Base-by-base conservation (phyloP, 2,888 invertebrate species). In the Aphodius granarius region DNA sequence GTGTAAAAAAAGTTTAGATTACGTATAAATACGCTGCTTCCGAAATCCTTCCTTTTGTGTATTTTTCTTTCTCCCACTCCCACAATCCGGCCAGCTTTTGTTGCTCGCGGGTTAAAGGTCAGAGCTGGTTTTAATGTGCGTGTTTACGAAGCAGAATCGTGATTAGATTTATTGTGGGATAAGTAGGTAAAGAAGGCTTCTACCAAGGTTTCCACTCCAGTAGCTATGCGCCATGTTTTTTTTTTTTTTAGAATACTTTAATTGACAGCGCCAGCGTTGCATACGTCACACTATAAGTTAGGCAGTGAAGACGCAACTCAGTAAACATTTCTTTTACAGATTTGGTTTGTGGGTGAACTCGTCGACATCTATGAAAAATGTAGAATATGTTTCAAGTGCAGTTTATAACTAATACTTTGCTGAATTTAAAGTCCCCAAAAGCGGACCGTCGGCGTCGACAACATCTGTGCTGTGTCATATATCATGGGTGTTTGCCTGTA, bases 1-100 rank as follows among this genome's bases (percentile, higher is more conserved):
- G 68, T 68, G 68, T 68, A 68, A 68, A 68, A 43, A 68, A 68
- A 68, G 68, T 68, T 68, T 68, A 68, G 18, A 68, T 68, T 68
- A 20, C 43, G 43, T 43, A 43, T 43, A 43, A 43, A 43, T 43
- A 43, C 43, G 43, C 43, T 43, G 43, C 43, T 43, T 43, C 43
- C 43, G 43, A 9, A 6, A 13, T 13, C 13, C 43, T 3, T 43
- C 43, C 43, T 43, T 43, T 43, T 43, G 43, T 43, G 43, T 43
- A 9, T 43, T 13, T 6, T 43, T 43, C 13, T 43, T 43, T 43
- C 23, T 43, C 43, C 43, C 43, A 9, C 13, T 43, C 43, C 43
- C 13, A 9, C 43, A 13, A 2, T 13, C 43, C 43, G 13, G 43
- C 43, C 43, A 9, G 9, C 43, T 23, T 9, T 43, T 43, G 6